phyloP scores from a whole-genome alignment of 2,797 vertebrate species.

The Taeniopygia guttata region DNA sequence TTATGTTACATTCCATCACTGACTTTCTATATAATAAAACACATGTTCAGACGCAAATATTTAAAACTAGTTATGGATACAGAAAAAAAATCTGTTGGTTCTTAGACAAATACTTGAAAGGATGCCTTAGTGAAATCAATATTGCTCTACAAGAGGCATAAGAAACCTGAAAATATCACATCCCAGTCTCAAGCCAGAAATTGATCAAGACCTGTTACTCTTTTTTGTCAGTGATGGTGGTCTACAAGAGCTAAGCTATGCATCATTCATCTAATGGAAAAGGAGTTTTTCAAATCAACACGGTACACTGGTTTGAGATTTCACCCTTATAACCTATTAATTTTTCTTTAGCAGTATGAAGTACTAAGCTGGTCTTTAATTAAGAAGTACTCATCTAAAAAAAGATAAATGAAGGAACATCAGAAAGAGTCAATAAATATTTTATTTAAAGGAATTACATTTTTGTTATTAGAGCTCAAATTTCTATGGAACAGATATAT shows the following conservation, averaged over 20 bases:
- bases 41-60: background rate
- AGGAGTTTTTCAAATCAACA: background rate
- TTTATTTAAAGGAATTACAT: background rate
- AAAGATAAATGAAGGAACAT: background rate
- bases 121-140: background rate
- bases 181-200: background rate
- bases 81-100: accelerated
- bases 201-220: background rate
- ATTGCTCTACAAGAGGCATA: background rate
- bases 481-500: background rate
- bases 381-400: background rate
- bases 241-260: background rate
- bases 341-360: background rate
- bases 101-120: background rate
- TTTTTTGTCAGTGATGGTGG: background rate
- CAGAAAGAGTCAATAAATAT: background rate
- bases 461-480: background rate
- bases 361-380: background rate
- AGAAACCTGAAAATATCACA: background rate
- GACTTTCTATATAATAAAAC: background rate
- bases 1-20: background rate
- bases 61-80: background rate
- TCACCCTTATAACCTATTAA: background rate
- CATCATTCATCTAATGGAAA: background rate
- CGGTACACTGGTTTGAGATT: background rate